A percentile compares a stretch with the other conserved stretches of the same genome.
Conservation (phyloP, 2,888 invertebrate genomes). For the Tanypteryx hageni region DNA sequence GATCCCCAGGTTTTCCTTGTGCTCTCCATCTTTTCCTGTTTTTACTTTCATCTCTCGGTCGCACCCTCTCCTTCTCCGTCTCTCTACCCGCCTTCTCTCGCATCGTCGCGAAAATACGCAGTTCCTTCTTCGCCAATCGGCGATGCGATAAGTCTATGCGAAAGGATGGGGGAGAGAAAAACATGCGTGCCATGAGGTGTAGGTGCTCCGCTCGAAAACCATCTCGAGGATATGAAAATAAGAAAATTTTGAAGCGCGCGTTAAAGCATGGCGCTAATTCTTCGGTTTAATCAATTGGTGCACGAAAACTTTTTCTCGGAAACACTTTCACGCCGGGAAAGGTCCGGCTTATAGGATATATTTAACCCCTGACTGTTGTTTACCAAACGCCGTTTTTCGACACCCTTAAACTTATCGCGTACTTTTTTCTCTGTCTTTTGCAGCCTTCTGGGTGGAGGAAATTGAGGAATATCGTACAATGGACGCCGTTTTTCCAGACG, state of each 20-base stretch:
- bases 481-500: conserved; percentile 98
- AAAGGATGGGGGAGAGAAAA: too few species aligned
- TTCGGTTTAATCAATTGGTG: too few species aligned
- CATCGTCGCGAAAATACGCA: not conserved
- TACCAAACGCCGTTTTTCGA: too few species aligned
- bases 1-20: not conserved
- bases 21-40: not conserved
- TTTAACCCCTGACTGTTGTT: too few species aligned
- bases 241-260: too few species aligned
- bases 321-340: not conserved
- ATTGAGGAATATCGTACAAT: conserved; percentile 94
- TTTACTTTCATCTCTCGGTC: not conserved
- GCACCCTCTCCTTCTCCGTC: not conserved
- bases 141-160: too few species aligned
- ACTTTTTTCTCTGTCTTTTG: conserved; percentile 68
- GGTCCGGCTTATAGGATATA: too few species aligned
- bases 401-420: too few species aligned
- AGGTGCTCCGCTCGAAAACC: not conserved
- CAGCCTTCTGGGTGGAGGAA: conserved; percentile 97
- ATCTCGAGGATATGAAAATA: too few species aligned
- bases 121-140: too few species aligned
- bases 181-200: not conserved
- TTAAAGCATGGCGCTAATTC: too few species aligned
- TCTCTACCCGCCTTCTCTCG: not conserved
- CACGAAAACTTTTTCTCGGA: not conserved